A percentile compares a stretch with the other conserved stretches of the same genome.
Conservation (phyloP, 2,113 vertebrate species). For the Pandion haliaetus region DNA sequence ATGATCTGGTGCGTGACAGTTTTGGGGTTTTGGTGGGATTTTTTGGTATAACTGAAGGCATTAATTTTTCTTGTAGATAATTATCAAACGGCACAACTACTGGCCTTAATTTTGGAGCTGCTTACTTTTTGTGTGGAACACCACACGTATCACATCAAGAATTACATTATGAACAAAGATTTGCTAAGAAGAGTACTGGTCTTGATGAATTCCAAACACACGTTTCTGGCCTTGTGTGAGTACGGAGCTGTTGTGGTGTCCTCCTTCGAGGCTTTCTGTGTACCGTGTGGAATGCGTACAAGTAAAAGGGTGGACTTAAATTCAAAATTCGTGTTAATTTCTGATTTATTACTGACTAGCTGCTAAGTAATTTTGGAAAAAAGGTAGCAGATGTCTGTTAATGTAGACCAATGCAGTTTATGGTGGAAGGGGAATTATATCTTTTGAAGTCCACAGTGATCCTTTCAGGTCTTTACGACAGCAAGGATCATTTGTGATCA, state of each 20-base stretch:
- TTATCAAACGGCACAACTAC: constrained; percentile 95
- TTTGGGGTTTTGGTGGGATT: fast-evolving
- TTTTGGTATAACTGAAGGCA: not conserved
- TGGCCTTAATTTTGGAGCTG: constrained; percentile 95
- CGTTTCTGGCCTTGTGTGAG: constrained; percentile 97
- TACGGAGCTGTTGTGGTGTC: constrained; percentile 29
- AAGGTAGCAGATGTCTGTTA: not conserved
- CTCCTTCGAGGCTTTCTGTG: not conserved
- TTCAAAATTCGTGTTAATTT: not conserved
- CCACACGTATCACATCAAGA: constrained; percentile 98
- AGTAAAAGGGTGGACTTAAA: not conserved
- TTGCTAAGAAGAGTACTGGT: constrained; percentile 93
- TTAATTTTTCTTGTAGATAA: constrained; percentile 81
- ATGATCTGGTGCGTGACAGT: not conserved
- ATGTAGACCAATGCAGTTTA: not conserved
- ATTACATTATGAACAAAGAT: constrained; percentile 99
- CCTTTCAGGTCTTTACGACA: not conserved
- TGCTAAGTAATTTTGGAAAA: not conserved
- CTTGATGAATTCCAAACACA: constrained; percentile 98
- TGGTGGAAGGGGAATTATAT: not conserved
- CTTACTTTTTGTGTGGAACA: constrained; percentile 97
- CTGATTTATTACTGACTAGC: not conserved
- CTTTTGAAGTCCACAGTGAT: not conserved
- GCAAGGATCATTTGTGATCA: not conserved
- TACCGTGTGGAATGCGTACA: not conserved